These are phyloP conservation scores for Labeo catla DNA, from an alignment of 2,113 vertebrate genomes.

Conservation along the genomic window DNA sequence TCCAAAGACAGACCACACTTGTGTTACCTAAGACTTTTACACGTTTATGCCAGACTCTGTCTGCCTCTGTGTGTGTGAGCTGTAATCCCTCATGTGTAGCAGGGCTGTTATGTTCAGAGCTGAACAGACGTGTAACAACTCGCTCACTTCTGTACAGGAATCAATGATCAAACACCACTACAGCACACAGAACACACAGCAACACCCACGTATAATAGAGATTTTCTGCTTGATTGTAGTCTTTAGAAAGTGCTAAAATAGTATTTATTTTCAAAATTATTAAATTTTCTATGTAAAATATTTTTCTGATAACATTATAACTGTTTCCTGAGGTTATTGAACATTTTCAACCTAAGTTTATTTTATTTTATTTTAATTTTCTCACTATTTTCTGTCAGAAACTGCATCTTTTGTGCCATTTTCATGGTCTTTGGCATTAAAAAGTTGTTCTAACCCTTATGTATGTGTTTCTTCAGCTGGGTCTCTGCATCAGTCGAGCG, in stretches of 20 bases:
- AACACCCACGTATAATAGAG: background rate
- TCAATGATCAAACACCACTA: background rate
- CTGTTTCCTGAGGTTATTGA: background rate
- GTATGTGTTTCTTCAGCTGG: conserved; percentile 78
- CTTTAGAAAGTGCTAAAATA: background rate
- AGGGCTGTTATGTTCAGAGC: conserved; percentile 6
- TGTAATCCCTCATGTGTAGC: background rate
- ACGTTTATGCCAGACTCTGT: too few species aligned
- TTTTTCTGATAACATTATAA: background rate
- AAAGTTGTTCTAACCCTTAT: background rate
- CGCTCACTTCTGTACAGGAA: conserved; percentile 18
- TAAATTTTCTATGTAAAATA: background rate
- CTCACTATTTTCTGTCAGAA: too few species aligned
- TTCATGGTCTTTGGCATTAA: background rate
- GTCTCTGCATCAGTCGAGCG: conserved; percentile 95
- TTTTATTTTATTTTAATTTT: too few species aligned
- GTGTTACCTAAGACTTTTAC: background rate
- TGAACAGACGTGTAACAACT: conserved; percentile 28
- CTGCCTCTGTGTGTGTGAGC: background rate
- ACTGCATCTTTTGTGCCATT: background rate
- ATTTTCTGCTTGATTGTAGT: conserved; percentile 40
- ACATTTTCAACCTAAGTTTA: background rate
- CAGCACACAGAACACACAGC: background rate
- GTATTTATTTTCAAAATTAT: background rate
- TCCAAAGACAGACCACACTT: background rate